Evolutionary conservation across 2,113 vertebrate species (phyloP).

Genomic region (Sinocyclocheilus anshuiensis): DNA sequence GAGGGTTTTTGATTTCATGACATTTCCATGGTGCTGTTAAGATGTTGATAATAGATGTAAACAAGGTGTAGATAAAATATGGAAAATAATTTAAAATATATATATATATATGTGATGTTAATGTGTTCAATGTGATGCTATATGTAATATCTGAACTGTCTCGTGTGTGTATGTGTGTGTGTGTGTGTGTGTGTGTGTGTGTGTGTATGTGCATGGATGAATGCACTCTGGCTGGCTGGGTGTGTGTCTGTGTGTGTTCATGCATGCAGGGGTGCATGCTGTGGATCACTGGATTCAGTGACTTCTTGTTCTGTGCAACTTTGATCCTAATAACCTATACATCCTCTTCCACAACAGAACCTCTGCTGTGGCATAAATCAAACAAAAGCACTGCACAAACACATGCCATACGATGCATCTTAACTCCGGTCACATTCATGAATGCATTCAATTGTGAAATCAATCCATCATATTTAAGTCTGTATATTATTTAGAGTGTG

Average conservation of each 20-base stretch:
- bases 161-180: constrained; percentile 13
- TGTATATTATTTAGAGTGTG: not conserved
- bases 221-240: not conserved
- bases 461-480: not conserved
- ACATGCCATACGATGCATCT: not conserved
- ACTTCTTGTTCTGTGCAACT: not conserved
- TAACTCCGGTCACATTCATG: not conserved
- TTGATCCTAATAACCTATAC: constrained; percentile 6
- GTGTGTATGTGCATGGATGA: constrained; percentile 20
- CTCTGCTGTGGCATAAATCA: not conserved
- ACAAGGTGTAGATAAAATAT: too few species aligned
- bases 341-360: not conserved
- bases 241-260: constrained; percentile 27
- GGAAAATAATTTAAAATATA: too few species aligned
- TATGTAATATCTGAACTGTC: not conserved
- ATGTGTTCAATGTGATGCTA: not conserved
- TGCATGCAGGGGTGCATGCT: constrained; percentile 19
- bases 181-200: constrained; percentile 22
- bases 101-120: too few species aligned
- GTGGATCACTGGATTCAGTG: constrained; percentile 43
- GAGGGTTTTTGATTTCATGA: too few species aligned
- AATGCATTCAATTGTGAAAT: not conserved
- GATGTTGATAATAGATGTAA: too few species aligned
- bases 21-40: too few species aligned
- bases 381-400: not conserved